Conservation (phyloP, 2,888 invertebrate genomes). For the Tromatobia lineatoria region DNA sequence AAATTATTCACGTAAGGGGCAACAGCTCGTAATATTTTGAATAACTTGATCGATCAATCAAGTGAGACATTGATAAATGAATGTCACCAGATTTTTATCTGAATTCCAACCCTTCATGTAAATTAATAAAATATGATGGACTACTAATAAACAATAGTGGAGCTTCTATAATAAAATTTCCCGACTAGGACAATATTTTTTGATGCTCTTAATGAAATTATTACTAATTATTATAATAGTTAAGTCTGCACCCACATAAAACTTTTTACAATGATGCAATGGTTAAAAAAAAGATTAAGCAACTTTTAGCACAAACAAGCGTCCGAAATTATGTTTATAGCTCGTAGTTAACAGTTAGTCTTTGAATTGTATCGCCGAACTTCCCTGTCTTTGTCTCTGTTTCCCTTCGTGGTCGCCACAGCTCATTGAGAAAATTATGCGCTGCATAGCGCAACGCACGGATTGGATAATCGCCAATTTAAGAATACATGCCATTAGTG, state of each 20-base stretch:
- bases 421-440: slow-evolving; percentile 76
- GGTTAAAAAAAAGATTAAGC: slow-evolving; percentile 61
- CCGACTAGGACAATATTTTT: no score
- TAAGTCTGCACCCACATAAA: slow-evolving; percentile 10
- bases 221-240: slow-evolving; percentile 51
- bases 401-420: slow-evolving; percentile 54
- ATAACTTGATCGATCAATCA: no score
- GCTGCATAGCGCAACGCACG: slow-evolving; percentile 59
- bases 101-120: no score
- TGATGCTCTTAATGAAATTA: background rate
- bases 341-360: slow-evolving; percentile 22
- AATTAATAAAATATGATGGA: no score
- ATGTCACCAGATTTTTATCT: no score
- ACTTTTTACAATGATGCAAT: slow-evolving; percentile 62
- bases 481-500: slow-evolving; percentile 64
- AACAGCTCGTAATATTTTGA: no score
- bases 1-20: no score
- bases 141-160: background rate
- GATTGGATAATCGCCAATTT: slow-evolving; percentile 74
- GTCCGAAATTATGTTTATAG: slow-evolving; percentile 49
- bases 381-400: slow-evolving; percentile 40
- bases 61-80: no score
- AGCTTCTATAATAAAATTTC: background rate
- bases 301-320: slow-evolving; percentile 39
- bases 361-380: slow-evolving; percentile 62